phyloP scores from a whole-genome alignment of 64 coral and sea anemone species.

The Pocillopora damicornis region DNA sequence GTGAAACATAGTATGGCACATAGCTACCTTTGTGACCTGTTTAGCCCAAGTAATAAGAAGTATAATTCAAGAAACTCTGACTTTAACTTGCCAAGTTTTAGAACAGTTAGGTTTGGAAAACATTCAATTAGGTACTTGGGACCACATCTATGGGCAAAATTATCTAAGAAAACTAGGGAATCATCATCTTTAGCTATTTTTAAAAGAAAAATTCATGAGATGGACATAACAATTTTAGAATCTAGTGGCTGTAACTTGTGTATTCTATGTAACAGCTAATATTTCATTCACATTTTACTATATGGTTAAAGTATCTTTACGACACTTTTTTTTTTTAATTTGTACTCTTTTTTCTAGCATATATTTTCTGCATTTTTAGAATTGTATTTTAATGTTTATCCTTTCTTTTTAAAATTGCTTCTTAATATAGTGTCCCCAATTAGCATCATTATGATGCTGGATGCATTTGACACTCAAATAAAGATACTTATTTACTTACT shows the following conservation, averaged over 20 bases:
- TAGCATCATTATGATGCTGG: no score
- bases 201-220: not conserved
- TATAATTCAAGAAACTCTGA: conserved; percentile 43
- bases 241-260: not conserved
- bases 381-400: no score
- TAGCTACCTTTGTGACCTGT: not conserved
- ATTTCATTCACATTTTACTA: no score
- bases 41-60: not conserved
- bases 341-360: no score
- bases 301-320: no score
- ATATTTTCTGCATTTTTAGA: no score
- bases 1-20: no score
- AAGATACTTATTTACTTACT: no score
- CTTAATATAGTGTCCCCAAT: no score
- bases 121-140: conserved; percentile 50
- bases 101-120: conserved; percentile 32
- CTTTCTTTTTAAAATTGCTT: no score
- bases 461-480: no score
- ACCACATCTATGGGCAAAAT: conserved; percentile 19
- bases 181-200: not conserved
- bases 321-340: no score
- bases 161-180: not conserved
- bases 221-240: not conserved
- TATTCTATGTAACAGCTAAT: not conserved
- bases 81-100: conserved; percentile 42